Conservation (phyloP, 1,140 invertebrate species). For the Sesamia nonagrioides region DNA sequence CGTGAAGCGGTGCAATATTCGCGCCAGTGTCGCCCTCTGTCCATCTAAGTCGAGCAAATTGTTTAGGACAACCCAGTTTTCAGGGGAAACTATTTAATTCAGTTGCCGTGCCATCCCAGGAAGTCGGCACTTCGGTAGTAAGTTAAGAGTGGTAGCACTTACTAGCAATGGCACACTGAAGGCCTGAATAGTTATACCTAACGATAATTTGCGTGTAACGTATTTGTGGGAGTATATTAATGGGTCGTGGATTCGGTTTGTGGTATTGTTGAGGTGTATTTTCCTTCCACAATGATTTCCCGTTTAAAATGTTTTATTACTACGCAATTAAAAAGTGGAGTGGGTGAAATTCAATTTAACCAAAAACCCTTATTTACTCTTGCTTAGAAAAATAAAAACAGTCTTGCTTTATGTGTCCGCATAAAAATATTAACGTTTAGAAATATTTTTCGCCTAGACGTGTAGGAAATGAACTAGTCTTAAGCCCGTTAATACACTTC, state of each 20-base stretch:
- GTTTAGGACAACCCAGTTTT: conserved; percentile 75
- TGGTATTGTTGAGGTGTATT: background rate
- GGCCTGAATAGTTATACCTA: conserved; percentile 35
- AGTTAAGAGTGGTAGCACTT: conserved; percentile 66
- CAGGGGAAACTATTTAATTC: conserved; percentile 77
- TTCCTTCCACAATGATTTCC: too few species aligned
- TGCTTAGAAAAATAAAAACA: too few species aligned
- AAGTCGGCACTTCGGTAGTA: conserved; percentile 62
- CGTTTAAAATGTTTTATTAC: too few species aligned
- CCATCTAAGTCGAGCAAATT: conserved; percentile 65
- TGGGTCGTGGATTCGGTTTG: background rate
- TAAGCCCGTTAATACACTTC: conserved; percentile 7
- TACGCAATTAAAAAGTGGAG: too few species aligned
- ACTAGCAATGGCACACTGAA: conserved; percentile 56
- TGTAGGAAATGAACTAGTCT: conserved; percentile 29
- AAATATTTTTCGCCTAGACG: background rate
- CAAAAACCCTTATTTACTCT: too few species aligned
- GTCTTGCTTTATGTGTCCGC: too few species aligned
- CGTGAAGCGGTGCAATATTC: conserved; percentile 47
- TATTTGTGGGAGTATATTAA: conserved; percentile 3
- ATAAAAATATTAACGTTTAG: background rate
- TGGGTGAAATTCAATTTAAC: too few species aligned
- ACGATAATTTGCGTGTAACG: conserved; percentile 29
- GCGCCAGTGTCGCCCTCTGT: conserved; percentile 38
- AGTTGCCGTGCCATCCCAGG: conserved; percentile 61